Evolutionary conservation across 2,888 invertebrate genomes (phyloP), one percentile per base, ranked within the genome.

Genomic region (Parnassius smintheus): DNA sequence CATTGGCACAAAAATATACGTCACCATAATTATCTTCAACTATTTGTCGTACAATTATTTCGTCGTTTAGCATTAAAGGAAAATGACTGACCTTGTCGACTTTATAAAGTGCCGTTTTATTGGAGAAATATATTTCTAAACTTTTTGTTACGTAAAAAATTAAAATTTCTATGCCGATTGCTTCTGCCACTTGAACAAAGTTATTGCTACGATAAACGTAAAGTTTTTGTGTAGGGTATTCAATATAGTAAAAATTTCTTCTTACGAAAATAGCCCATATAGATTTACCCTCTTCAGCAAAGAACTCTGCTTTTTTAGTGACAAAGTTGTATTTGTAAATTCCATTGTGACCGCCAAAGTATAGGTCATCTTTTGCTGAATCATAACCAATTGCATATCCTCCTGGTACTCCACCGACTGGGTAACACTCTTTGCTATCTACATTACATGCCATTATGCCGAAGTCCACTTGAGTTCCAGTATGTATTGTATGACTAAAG

Each of bases 311-410:
- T 25, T 72, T 54, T 68, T 79, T 82, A 0, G 81, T 82, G 1
- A 85, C 62, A 63, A 87, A 88, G 60, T 87, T 87, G 65, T 86
- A 89, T 69, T 85, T 87, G 68, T 87, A 90, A 4, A 90, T 86
- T 0, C 90, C 90, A n/a, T 88, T 80, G 53, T 90, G 87, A 0
- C 89, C 90, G 0, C 90, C 90, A 50, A 90, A 81, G 64, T 86
- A 90, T 2, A 90, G 75, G 44, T 88, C 87, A n/a, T 90, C 89
- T 45, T 89, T 87, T 0, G 82, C 82, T 0, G 73, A 65, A 57
- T 90, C 90, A 51, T 89, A 88, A 0, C 82, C 86, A 3, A 90
- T 74, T 0, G 90, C 89, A 49, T 86, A 89, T 0, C 90, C 90
- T 0, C 89, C 90, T 0, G 82, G 76, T 0, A 90, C 72, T 0